A percentile compares a stretch with the other conserved stretches of the same genome.
Conservation (phyloP, 2,113 vertebrate genomes). For the Columbina picui region DNA sequence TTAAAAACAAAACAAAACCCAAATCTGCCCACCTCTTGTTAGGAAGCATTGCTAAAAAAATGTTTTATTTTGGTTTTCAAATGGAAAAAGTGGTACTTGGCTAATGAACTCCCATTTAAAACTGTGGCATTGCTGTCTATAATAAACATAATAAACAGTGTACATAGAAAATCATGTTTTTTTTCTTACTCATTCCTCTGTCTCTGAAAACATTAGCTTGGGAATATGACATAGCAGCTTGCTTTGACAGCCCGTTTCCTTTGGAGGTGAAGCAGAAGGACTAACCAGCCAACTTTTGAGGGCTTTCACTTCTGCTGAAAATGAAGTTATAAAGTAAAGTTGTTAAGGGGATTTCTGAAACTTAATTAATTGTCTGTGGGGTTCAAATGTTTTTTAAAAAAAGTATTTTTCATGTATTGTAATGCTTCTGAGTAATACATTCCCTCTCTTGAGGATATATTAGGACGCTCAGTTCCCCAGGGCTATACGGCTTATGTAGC, state of each 20-base stretch:
- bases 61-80: neutral
- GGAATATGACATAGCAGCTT: neutral
- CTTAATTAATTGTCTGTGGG: neutral
- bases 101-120: neutral
- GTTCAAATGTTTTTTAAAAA: accelerated
- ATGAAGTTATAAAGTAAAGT: neutral
- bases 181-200: neutral
- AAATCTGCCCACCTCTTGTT: neutral
- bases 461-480: neutral
- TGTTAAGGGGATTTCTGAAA: neutral
- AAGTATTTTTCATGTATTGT: neutral
- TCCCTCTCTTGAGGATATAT: neutral
- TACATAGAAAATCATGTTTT: neutral
- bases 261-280: neutral
- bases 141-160: no score
- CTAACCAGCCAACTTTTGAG: neutral
- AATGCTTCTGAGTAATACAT: neutral
- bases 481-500: neutral
- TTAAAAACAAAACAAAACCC: neutral
- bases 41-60: neutral
- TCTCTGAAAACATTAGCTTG: neutral
- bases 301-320: neutral
- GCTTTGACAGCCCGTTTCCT: neutral
- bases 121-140: neutral
- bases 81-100: neutral